Evolutionary conservation across 1,140 invertebrate species (phyloP), one percentile per base, ranked within the genome.

Genomic region (Apocrypta bakeri): DNA sequence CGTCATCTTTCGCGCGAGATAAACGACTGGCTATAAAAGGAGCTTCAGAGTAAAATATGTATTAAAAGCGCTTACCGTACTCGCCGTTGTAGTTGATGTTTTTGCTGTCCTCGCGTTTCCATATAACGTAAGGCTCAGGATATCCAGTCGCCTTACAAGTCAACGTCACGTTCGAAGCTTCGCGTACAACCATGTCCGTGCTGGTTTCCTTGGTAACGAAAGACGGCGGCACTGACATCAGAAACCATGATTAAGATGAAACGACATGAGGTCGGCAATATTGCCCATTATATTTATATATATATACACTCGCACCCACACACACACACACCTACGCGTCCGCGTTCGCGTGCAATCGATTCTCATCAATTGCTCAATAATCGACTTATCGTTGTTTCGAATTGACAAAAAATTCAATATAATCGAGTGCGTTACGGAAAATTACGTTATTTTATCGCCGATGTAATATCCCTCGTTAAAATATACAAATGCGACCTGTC

Each of bases 51-150:
- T 56, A 61, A 81, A 56, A 63, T 27, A 88, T 89, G n/a, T 72
- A 87, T 85, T 79, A 27, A 72, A 31, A 29, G 40, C 79, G 89
- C 89, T 93, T 93, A 97, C 96, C 96, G 86, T 93, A 95, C 88
- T 96, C 95, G 25, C 96, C 96, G 88, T 97, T 97, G 90, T 97
- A 97, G 89, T 96, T 95, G 89, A 97, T 97, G 87, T 96, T 95
- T 88, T 96, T 95, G 64, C 96, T 96, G 88, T 98, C 97, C 91
- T 98, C 97, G 64, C 97, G 92, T 66, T 97, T 92, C 97, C 97
- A 98, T 95, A 97, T 97, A 84, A 98, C 95, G 87, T 97, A 97
- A 71, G 97, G 97, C 83, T 97, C 96, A 0, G 97, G 97, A 90
- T 97, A 97, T 74, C 97, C 97, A 21, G 94, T 94, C n/a, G 97